Evolutionary conservation across 2,797 vertebrate genomes (phyloP).

Genomic region (Holocentrus rufus): DNA sequence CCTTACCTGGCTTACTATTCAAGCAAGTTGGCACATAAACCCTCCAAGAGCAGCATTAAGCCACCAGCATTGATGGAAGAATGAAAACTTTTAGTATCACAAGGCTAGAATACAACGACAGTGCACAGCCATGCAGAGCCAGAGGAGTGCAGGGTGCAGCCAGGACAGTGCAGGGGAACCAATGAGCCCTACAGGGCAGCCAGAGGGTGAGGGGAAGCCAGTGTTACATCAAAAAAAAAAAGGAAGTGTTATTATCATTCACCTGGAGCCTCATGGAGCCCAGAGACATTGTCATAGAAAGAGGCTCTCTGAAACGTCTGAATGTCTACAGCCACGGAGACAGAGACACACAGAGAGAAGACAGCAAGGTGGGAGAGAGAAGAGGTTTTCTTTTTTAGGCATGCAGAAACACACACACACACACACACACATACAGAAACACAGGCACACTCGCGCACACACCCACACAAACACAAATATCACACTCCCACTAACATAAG

Average conservation of each 20-base stretch:
- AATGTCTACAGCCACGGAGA: slow-evolving; percentile 88
- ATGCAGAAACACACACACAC: slow-evolving; percentile 14
- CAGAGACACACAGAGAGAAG: slow-evolving; percentile 60
- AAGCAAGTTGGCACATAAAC: background rate
- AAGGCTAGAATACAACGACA: slow-evolving; percentile 13
- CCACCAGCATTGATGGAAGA: slow-evolving; percentile 5
- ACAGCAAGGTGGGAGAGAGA: slow-evolving; percentile 57
- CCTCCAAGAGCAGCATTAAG: background rate
- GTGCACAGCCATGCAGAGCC: slow-evolving; percentile 72
- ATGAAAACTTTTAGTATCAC: slow-evolving; percentile 14
- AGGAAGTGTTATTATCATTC: slow-evolving; percentile 80
- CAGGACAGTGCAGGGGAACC: slow-evolving; percentile 35
- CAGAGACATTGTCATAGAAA: slow-evolving; percentile 98
- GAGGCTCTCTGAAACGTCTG: slow-evolving; percentile 98
- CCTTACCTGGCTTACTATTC: slow-evolving; percentile 10
- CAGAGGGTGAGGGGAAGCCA: slow-evolving; percentile 44
- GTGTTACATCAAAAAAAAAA: slow-evolving; percentile 10
- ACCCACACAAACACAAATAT: slow-evolving; percentile 7
- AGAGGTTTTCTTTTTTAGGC: no score
- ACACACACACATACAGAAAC: slow-evolving; percentile 16
- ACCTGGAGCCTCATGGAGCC: slow-evolving; percentile 95
- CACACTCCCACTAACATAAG: background rate
- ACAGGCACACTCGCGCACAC: background rate
- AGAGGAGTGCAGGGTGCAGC: slow-evolving; percentile 39
- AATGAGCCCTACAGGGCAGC: slow-evolving; percentile 12